These are phyloP conservation scores for Rhagium mordax DNA, from an alignment of 2,888 invertebrate genomes.

Conservation along the genomic window DNA sequence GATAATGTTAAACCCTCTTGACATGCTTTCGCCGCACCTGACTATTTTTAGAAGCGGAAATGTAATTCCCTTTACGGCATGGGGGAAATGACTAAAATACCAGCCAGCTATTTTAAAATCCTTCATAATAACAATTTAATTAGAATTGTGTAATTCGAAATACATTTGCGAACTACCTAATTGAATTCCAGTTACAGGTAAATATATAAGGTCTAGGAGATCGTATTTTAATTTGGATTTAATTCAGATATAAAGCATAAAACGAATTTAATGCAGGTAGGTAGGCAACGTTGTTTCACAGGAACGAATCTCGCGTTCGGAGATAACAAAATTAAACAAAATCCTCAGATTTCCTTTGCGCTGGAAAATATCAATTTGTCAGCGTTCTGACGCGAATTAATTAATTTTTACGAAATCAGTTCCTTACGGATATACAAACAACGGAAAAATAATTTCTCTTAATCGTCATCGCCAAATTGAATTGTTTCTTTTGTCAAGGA, in stretches of 20 bases:
- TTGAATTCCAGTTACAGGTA: not conserved
- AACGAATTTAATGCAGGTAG: no score
- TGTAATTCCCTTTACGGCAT: no score
- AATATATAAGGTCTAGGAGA: not conserved
- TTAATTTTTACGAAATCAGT: conserved; percentile 14
- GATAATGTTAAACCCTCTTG: no score
- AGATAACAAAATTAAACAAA: not conserved
- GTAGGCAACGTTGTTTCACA: not conserved
- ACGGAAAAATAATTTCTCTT: not conserved
- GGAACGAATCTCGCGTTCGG: not conserved
- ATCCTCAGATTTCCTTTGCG: conserved; percentile 1
- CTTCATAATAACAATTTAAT: no score
- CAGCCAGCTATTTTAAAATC: no score
- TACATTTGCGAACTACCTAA: not conserved
- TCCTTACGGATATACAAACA: not conserved
- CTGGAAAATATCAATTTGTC: conserved; percentile 19
- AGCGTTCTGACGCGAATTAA: not conserved
- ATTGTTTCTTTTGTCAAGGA: not conserved
- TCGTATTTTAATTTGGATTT: conserved; percentile 8
- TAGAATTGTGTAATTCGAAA: no score
- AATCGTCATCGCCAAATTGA: not conserved
- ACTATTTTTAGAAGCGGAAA: no score
- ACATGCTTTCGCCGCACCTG: no score
- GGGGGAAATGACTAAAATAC: no score
- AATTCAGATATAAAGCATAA: conserved; percentile 4